phyloP scores from a whole-genome alignment of 2,797 vertebrate species.

The Anomalospiza imberbis region DNA sequence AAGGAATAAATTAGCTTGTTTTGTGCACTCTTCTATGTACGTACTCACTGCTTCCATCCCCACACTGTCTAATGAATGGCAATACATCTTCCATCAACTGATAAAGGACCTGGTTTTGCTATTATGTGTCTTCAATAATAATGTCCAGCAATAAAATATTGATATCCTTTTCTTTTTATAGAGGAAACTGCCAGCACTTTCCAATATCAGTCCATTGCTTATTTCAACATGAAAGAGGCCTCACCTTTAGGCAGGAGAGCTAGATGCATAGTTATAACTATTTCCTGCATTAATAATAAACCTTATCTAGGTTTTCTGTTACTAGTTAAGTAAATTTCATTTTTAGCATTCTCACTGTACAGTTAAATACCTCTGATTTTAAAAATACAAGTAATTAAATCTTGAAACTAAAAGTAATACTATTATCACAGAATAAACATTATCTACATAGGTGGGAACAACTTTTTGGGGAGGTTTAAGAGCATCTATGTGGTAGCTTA shows the following conservation, averaged over 20 bases:
- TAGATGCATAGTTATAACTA: neutral
- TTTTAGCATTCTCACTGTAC: neutral
- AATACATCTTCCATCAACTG: neutral
- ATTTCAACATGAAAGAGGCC: neutral
- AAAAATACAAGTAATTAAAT: neutral
- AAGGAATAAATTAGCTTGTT: conserved; percentile 1
- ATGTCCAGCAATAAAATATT: neutral
- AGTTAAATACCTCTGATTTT: neutral
- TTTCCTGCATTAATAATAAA: neutral
- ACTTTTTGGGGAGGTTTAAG: fast-evolving
- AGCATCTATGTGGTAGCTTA: neutral
- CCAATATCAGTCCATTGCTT: neutral
- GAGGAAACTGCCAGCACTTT: neutral
- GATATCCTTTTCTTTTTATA: neutral
- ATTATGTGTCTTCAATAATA: neutral
- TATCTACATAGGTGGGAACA: neutral
- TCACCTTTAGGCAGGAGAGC: neutral
- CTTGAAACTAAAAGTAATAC: neutral
- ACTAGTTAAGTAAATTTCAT: neutral
- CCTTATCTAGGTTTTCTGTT: neutral
- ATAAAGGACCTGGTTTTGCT: neutral
- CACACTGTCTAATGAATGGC: neutral
- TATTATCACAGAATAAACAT: neutral
- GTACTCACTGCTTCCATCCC: neutral
- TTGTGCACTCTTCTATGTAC: neutral